Evolutionary conservation across 2,113 vertebrate species (phyloP).

Genomic region (Phylloscopus trochiloides): DNA sequence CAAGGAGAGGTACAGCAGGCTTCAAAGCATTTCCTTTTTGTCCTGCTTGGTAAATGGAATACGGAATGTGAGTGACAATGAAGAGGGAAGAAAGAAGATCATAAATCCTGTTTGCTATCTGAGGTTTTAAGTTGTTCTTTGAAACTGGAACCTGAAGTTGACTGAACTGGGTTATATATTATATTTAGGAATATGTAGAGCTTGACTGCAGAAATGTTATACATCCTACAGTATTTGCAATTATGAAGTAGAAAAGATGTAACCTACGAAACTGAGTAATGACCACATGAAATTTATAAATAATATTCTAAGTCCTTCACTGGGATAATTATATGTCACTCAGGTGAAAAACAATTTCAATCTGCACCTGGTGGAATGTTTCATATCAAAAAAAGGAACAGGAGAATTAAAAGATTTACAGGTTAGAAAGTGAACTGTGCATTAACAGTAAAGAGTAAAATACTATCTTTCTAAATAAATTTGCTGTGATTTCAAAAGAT

Average conservation of each 20-base stretch:
- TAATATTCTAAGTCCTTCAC: neutral
- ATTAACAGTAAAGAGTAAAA: neutral
- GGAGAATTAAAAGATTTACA: neutral
- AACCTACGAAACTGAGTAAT: neutral
- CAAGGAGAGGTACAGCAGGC: neutral
- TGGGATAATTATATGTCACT: neutral
- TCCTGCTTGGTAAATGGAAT: neutral
- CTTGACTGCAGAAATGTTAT: neutral
- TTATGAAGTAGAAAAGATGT: neutral
- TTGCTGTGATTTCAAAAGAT: neutral
- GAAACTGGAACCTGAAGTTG: slow-evolving; percentile 1
- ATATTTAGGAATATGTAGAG: neutral
- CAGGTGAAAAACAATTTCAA: neutral
- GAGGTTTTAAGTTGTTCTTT: slow-evolving; percentile 18
- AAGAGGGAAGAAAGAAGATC: neutral
- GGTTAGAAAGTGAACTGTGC: neutral
- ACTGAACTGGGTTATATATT: slow-evolving; percentile 1
- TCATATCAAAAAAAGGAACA: neutral
- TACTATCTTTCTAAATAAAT: neutral
- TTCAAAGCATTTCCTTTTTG: neutral
- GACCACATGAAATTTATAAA: neutral
- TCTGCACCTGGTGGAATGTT: neutral
- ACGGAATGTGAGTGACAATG: neutral
- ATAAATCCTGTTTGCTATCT: neutral
- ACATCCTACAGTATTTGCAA: neutral